Conservation (phyloP, 2,888 invertebrate species). For the Acleris cristana region DNA sequence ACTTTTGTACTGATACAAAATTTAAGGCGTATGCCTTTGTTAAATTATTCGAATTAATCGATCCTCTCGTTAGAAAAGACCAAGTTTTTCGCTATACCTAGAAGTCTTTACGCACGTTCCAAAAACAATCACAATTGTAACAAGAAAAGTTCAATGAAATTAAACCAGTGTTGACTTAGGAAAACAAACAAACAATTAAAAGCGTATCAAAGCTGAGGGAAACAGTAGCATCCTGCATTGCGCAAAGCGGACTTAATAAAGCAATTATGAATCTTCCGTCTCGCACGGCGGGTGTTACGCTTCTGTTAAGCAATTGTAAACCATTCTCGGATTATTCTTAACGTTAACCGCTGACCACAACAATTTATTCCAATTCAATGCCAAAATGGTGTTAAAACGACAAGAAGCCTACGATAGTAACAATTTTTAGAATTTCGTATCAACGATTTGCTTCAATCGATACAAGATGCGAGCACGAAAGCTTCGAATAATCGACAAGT, state of each 20-base stretch:
- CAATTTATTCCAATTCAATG: constrained; percentile 8
- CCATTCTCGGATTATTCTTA: constrained; percentile 40
- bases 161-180: neutral
- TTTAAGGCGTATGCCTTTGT: no score
- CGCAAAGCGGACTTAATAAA: constrained; percentile 55
- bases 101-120: no score
- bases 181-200: constrained; percentile 27
- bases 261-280: constrained; percentile 67
- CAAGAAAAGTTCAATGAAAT: no score
- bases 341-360: constrained; percentile 39
- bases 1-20: no score
- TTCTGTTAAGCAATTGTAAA: constrained; percentile 45
- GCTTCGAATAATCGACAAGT: constrained; percentile 34
- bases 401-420: no score
- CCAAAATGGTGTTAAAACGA: constrained; percentile 3
- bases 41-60: no score
- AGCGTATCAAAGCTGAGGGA: constrained; percentile 31
- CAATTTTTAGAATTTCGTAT: neutral
- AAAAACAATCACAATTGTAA: no score
- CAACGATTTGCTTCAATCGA: constrained; percentile 1
- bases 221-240: constrained; percentile 55
- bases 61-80: no score
- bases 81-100: no score
- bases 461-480: constrained; percentile 31
- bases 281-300: constrained; percentile 57